These are phyloP conservation scores for Eristalinus sepulchralis DNA, from an alignment of 2,888 invertebrate species.

Conservation along the genomic window DNA sequence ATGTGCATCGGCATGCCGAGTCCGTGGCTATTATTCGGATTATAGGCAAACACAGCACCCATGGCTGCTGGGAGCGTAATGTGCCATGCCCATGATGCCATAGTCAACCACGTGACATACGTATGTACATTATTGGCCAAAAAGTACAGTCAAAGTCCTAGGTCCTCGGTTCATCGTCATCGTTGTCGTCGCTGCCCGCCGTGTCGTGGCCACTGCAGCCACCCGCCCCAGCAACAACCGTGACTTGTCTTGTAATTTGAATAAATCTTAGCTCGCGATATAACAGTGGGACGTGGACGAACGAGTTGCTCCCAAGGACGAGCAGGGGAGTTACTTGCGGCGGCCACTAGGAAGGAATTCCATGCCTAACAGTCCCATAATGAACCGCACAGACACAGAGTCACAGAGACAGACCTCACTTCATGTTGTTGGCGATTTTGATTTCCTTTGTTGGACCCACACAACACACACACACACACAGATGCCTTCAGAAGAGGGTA, in stretches of 20 bases:
- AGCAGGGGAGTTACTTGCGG: constrained; percentile 27
- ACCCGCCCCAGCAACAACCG: constrained; percentile 61
- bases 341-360: constrained; percentile 56
- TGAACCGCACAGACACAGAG: constrained; percentile 48
- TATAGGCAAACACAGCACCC: constrained; percentile 62
- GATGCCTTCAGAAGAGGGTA: constrained; percentile 30
- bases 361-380: constrained; percentile 58
- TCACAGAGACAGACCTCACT: constrained; percentile 42
- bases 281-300: constrained; percentile 55
- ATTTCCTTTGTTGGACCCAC: constrained; percentile 63
- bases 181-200: neutral
- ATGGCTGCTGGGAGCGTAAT: constrained; percentile 55
- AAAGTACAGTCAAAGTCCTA: constrained; percentile 32
- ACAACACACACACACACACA: constrained; percentile 13
- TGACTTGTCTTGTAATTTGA: constrained; percentile 72
- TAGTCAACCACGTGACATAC: constrained; percentile 67
- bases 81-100: constrained; percentile 66
- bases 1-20: constrained; percentile 57
- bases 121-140: constrained; percentile 68
- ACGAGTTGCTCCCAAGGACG: constrained; percentile 62
- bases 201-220: constrained; percentile 7
- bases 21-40: constrained; percentile 53
- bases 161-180: neutral
- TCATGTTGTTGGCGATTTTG: constrained; percentile 71
- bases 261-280: constrained; percentile 65